Conservation (phyloP, 2,888 invertebrate genomes). For the Aproaerema taeniolella region DNA sequence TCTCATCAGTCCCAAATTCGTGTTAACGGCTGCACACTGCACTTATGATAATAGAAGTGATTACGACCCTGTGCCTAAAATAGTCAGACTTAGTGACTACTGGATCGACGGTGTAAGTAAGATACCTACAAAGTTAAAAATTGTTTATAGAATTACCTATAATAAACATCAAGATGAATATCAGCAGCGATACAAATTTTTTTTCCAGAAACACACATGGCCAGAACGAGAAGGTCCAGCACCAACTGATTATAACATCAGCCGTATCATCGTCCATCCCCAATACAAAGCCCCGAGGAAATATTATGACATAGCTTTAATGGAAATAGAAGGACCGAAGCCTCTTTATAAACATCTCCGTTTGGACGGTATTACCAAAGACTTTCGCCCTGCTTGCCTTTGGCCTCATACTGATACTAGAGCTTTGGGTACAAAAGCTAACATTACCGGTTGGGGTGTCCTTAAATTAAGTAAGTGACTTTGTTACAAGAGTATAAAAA, state of each 20-base stretch:
- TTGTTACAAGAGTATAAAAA: too few relatives aligned
- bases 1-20: conserved; percentile 76
- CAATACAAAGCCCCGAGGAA: conserved; percentile 39
- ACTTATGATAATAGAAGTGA: conserved; percentile 19
- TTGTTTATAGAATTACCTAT: too few relatives aligned
- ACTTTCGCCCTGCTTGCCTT: conserved; percentile 49
- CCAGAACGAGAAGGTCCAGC: too few relatives aligned
- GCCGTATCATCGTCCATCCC: conserved; percentile 39
- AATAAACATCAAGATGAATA: too few relatives aligned
- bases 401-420: conserved; percentile 31
- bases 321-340: conserved; percentile 41
- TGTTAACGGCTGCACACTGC: conserved; percentile 83
- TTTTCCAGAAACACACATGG: too few relatives aligned
- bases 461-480: conserved; percentile 32
- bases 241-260: too few relatives aligned
- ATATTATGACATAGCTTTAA: conserved; percentile 50
- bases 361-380: conserved; percentile 31
- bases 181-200: too few relatives aligned
- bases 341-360: conserved; percentile 22
- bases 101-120: conserved; percentile 25
- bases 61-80: conserved; percentile 26
- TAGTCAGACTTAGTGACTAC: conserved; percentile 13
- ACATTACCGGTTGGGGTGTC: conserved; percentile 51
- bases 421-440: conserved; percentile 29
- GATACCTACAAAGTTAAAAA: not conserved